Percentiles rank a stretch among this genome's conserved stretches.
These are phyloP conservation scores for Rhopalosiphum nymphaeae DNA, from an alignment of 2,888 invertebrate species.

Conservation along the genomic window DNA sequence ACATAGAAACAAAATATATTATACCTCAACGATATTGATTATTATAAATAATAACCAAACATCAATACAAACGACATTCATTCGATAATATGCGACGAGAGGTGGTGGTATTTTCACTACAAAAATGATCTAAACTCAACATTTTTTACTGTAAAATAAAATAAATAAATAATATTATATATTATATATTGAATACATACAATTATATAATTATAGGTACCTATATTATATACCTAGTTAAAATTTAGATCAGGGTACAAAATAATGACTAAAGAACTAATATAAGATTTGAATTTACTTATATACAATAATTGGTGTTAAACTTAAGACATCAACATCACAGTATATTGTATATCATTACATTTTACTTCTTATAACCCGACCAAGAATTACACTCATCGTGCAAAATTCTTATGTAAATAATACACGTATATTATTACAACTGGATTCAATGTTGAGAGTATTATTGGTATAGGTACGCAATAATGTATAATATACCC, in stretches of 20 bases:
- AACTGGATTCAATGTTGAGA: neutral
- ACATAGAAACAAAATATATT: slow-evolving; percentile 10
- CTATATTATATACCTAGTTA: neutral
- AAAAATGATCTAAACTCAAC: neutral
- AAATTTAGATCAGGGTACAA: neutral
- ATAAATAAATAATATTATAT: neutral
- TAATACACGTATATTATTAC: too few species aligned
- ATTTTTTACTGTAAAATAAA: neutral
- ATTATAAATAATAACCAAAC: slow-evolving; percentile 14
- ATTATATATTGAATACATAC: neutral
- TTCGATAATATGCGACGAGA: neutral
- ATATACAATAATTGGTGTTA: neutral
- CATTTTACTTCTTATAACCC: too few species aligned
- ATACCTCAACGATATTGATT: neutral
- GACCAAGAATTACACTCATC: neutral
- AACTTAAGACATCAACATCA: neutral
- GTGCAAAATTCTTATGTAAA: neutral
- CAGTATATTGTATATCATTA: too few species aligned
- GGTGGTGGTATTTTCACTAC: too few species aligned
- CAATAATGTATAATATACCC: neutral
- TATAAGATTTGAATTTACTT: neutral
- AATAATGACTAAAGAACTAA: neutral
- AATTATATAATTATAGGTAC: too few species aligned
- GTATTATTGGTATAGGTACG: neutral
- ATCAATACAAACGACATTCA: neutral